A percentile compares a stretch with the other conserved stretches of the same genome.
phyloP scores from a whole-genome alignment of 2,888 invertebrate genomes.

The Agrochola lota region DNA sequence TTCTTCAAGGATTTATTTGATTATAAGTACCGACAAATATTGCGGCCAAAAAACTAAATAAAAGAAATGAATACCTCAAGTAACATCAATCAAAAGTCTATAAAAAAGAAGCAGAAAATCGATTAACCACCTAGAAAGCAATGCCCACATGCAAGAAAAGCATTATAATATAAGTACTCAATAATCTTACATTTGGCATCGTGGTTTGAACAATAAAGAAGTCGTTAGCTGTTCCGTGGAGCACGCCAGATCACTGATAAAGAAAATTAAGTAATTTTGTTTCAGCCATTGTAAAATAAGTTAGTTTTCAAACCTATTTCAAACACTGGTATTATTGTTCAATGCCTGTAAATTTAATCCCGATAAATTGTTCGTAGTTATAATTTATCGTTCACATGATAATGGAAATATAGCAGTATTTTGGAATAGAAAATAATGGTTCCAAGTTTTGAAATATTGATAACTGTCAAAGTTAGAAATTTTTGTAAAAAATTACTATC shows the following conservation, averaged over 20 bases:
- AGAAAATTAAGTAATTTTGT: conserved; percentile 16
- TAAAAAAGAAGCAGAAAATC: conserved; percentile 16
- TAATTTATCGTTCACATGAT: conserved; percentile 22
- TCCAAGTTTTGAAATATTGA: background rate
- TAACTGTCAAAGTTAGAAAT: background rate
- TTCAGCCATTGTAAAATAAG: background rate
- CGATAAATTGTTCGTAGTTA: conserved; percentile 3
- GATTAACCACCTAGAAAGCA: background rate
- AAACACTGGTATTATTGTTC: background rate
- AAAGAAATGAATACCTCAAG: background rate
- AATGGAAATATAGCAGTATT: conserved; percentile 7
- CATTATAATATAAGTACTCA: conserved; percentile 36
- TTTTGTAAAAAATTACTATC: background rate
- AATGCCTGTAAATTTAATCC: background rate
- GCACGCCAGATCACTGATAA: conserved; percentile 39
- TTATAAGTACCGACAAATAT: background rate
- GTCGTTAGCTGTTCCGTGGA: conserved; percentile 22
- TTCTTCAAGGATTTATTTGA: background rate
- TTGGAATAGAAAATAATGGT: background rate
- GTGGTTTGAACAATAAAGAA: conserved; percentile 34
- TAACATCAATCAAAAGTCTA: conserved; percentile 15
- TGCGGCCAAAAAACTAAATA: background rate
- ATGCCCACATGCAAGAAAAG: conserved; percentile 40
- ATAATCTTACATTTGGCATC: conserved; percentile 27
- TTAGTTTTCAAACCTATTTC: conserved; percentile 8